Base-by-base conservation (phyloP, 2,888 invertebrate species). In the Megaustenia siamemsis region DNA sequence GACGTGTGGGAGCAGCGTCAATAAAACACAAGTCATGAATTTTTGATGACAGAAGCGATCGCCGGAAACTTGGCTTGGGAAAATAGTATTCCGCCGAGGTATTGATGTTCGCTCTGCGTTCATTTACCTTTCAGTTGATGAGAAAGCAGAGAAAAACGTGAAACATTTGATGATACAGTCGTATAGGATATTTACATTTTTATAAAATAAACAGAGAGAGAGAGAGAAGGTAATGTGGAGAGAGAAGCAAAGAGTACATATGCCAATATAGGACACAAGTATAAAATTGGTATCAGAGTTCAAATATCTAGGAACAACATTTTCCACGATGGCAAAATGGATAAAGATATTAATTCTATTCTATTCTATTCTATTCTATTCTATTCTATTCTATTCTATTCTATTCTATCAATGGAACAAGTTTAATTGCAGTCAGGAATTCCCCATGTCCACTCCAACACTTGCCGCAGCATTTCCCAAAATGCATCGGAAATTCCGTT, bases 11-110 rank as follows among this genome's bases (percentile, higher is more conserved):
- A 56, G 71, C 69, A 53, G 53, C 40, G 35, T 69, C 71, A 35
- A 81, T 81, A 71, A 81, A 81, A 69, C 32, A 69, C 45, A 81
- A n/a, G n/a, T 69, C 81, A 81, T 81, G 53, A 45, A 81, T 81
- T n/a, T 56, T 81, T 71, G 24, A 81, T 71, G 68, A 10, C 21
- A 35, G 76, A 35, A 76, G 24, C 76, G 35, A 76, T 24, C 76
- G 76, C 76, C n/a, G 15, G 35, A 28, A 28, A 35, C 10, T n/a
- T 8, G 28, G 28, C 6, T 8, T 2, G 6, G n/a, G 3, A 60
- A 28, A 60, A n/a, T 60, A 60, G 60, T 60, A n/a, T 60, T 60
- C 60, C 60, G 5, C 60, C 3, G 60, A n/a, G 60, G 10, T 28
- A n/a, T n/a, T n/a, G 18, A 4, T 10, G 24, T 53, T 24, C 6